phyloP scores from a whole-genome alignment of 2,797 vertebrate genomes.

The Lagodon rhomboides region DNA sequence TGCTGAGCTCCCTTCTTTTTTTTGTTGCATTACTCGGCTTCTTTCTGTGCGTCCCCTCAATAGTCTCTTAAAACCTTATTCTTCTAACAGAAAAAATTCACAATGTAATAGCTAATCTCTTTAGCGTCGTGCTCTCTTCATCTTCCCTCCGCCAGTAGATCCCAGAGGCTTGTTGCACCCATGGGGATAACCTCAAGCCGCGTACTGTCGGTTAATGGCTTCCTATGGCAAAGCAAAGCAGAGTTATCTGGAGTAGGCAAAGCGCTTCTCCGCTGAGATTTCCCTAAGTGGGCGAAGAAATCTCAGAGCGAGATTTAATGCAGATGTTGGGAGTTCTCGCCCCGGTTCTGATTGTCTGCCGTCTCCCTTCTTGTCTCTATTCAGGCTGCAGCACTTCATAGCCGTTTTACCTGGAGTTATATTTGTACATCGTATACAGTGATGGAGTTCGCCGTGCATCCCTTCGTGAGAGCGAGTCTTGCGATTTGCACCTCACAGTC shows the following conservation, averaged over 20 bases:
- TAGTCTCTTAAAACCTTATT: conserved; percentile 59
- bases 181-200: conserved; percentile 69
- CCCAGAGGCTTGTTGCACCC: conserved; percentile 69
- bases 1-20: conserved; percentile 32
- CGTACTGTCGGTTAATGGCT: conserved; percentile 69
- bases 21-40: conserved; percentile 47
- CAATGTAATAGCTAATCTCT: conserved; percentile 71
- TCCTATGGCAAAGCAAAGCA: conserved; percentile 65
- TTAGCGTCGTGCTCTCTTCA: conserved; percentile 66
- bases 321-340: conserved; percentile 50
- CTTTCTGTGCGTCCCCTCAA: conserved; percentile 46
- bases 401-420: conserved; percentile 18
- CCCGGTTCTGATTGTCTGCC: conserved; percentile 39
- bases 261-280: conserved; percentile 57
- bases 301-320: conserved; percentile 54
- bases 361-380: conserved; percentile 36
- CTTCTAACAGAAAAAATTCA: conserved; percentile 61
- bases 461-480: conserved; percentile 11
- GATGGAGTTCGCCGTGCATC: neutral
- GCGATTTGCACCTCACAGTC: conserved; percentile 2
- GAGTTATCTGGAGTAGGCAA: conserved; percentile 54
- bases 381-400: conserved; percentile 21
- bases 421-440: neutral
- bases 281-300: conserved; percentile 46
- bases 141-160: conserved; percentile 53